These are phyloP conservation scores for Polydrusus tereticollis DNA, from an alignment of 2,888 invertebrate species.

Conservation along the genomic window DNA sequence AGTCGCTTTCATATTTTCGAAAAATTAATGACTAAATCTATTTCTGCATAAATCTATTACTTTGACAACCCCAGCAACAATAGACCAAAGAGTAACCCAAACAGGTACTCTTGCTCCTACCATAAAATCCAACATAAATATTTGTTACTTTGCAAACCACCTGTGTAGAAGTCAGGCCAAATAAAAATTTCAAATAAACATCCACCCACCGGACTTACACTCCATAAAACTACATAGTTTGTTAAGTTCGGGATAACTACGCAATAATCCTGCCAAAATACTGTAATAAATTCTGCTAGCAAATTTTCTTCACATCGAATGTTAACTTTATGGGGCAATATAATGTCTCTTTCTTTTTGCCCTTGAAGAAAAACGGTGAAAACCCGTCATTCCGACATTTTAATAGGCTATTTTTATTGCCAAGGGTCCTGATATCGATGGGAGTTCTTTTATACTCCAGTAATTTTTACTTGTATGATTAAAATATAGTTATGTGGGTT, in stretches of 20 bases:
- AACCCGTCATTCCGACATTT: conserved; percentile 51
- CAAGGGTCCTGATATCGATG: conserved; percentile 42
- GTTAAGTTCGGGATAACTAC: conserved; percentile 22
- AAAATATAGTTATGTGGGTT: neutral
- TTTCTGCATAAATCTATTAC: too few species aligned
- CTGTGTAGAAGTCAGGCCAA: neutral
- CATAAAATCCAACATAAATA: neutral
- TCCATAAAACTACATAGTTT: conserved; percentile 18
- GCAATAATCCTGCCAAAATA: conserved; percentile 40
- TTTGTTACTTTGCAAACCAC: neutral
- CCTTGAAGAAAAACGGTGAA: conserved; percentile 44
- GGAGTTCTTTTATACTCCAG: conserved; percentile 7
- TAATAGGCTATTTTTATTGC: conserved; percentile 49
- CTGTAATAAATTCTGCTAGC: conserved; percentile 36
- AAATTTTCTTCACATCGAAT: conserved; percentile 56
- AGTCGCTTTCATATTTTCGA: too few species aligned
- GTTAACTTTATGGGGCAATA: conserved; percentile 63
- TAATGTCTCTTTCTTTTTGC: conserved; percentile 58
- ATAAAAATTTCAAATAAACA: conserved; percentile 2
- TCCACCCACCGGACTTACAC: conserved; percentile 16
- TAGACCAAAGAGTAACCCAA: too few species aligned
- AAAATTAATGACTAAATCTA: too few species aligned
- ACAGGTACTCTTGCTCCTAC: neutral
- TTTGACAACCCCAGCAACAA: too few species aligned
- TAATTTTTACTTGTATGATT: conserved; percentile 3